Conservation (phyloP, 2,888 invertebrate species). For the Cremastinae sp. region DNA sequence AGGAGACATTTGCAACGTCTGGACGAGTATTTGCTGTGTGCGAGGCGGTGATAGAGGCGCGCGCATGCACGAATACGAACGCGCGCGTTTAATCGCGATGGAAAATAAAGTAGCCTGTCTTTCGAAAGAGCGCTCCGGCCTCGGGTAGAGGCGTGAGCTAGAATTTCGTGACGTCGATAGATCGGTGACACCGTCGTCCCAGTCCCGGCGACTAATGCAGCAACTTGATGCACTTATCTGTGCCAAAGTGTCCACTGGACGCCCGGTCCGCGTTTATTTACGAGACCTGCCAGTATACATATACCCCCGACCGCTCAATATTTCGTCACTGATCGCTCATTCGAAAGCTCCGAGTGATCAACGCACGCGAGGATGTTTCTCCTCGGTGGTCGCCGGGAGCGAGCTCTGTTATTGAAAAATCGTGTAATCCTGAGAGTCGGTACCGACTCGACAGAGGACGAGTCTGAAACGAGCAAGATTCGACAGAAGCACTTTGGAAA, state of each 20-base stretch:
- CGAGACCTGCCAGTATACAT: background rate
- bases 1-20: slow-evolving; percentile 28
- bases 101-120: slow-evolving; percentile 57
- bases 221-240: slow-evolving; percentile 12
- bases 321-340: no score
- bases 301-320: no score
- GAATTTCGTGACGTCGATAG: slow-evolving; percentile 61
- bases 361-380: no score
- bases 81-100: slow-evolving; percentile 35
- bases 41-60: slow-evolving; percentile 3
- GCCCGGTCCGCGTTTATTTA: background rate
- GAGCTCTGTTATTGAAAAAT: no score
- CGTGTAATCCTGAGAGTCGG: background rate
- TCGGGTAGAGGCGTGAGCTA: slow-evolving; percentile 59
- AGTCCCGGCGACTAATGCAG: slow-evolving; percentile 18
- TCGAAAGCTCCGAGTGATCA: no score
- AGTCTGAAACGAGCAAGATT: no score
- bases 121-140: slow-evolving; percentile 59
- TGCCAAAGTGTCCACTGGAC: slow-evolving; percentile 12
- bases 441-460: background rate
- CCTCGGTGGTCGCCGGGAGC: no score
- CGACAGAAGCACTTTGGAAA: no score
- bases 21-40: background rate
- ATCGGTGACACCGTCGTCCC: slow-evolving; percentile 56
- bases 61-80: slow-evolving; percentile 8